Conservation (phyloP, 2,888 invertebrate species). For the Stegana nigrithorax region DNA sequence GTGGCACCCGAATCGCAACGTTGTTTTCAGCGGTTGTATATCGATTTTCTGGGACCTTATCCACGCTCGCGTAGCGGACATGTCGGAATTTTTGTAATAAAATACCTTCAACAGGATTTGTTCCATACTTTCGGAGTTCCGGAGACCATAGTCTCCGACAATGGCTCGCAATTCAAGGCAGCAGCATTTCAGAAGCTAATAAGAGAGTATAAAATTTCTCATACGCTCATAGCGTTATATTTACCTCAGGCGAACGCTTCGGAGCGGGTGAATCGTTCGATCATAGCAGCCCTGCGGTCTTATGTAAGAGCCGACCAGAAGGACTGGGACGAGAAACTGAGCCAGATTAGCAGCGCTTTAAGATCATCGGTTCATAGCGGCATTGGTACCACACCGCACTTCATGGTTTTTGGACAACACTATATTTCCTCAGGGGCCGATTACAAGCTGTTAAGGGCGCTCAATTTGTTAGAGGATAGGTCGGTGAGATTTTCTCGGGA, state of each 20-base stretch:
- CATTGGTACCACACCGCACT: conserved; percentile 1
- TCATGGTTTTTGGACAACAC: background rate
- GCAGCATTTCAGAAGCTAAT: background rate
- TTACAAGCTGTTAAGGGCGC: conserved; percentile 14
- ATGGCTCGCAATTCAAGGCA: conserved; percentile 22
- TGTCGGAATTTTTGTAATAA: background rate
- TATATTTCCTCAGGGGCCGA: conserved; percentile 12
- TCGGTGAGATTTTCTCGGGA: background rate
- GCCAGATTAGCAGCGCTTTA: conserved; percentile 16
- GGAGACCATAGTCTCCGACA: conserved; percentile 24
- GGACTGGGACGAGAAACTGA: conserved; percentile 29
- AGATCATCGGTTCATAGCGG: conserved; percentile 15
- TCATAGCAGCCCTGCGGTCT: conserved; percentile 23
- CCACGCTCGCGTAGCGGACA: background rate
- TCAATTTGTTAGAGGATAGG: conserved; percentile 18
- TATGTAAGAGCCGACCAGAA: conserved; percentile 23
- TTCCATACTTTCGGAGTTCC: conserved; percentile 26
- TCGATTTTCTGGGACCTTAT: conserved; percentile 9
- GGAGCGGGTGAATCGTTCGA: conserved; percentile 27
- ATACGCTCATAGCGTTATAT: background rate
- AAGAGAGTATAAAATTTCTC: background rate
- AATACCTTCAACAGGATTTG: conserved; percentile 20
- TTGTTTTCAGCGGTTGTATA: background rate
- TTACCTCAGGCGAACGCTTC: conserved; percentile 19
- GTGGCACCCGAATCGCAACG: background rate